Conservation (phyloP, 2,797 vertebrate species). For the Epinephelus coioides region DNA sequence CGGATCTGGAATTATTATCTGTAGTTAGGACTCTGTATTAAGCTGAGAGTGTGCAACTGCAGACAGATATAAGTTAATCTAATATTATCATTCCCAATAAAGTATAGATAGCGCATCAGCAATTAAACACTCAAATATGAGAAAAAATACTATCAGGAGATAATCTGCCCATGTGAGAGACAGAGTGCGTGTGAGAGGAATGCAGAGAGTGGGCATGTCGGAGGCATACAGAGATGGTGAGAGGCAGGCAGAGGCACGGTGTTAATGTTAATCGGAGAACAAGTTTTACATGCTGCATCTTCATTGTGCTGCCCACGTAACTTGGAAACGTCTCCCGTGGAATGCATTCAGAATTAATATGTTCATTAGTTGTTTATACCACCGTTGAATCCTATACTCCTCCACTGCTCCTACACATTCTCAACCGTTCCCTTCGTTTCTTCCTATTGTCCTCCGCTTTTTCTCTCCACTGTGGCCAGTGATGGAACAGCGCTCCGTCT, state of each 20-base stretch:
- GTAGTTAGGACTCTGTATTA: conserved; percentile 22
- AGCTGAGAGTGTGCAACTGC: conserved; percentile 15
- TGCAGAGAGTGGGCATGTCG: conserved; percentile 10
- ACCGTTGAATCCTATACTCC: neutral
- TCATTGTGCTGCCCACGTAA: conserved; percentile 33
- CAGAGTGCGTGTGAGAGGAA: conserved; percentile 40
- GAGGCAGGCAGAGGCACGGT: conserved; percentile 8
- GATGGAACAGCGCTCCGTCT: conserved; percentile 43
- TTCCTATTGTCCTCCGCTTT: neutral
- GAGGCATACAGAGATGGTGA: conserved; percentile 23
- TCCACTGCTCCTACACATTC: neutral
- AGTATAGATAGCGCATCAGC: conserved; percentile 61
- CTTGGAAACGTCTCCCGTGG: conserved; percentile 6
- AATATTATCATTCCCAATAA: conserved; percentile 47
- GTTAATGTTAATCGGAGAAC: conserved; percentile 43
- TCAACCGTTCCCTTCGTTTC: neutral
- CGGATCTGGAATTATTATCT: conserved; percentile 30
- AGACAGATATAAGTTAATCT: conserved; percentile 41
- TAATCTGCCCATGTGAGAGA: conserved; percentile 42
- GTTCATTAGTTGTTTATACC: conserved; percentile 18
- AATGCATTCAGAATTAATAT: conserved; percentile 41
- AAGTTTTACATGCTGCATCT: conserved; percentile 40
- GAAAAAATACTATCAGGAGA: conserved; percentile 50
- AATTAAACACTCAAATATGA: conserved; percentile 53
- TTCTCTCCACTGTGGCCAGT: conserved; percentile 9